These are phyloP conservation scores for Neoscelio sp. DNA, from an alignment of 2,888 invertebrate genomes.

Conservation along the genomic window DNA sequence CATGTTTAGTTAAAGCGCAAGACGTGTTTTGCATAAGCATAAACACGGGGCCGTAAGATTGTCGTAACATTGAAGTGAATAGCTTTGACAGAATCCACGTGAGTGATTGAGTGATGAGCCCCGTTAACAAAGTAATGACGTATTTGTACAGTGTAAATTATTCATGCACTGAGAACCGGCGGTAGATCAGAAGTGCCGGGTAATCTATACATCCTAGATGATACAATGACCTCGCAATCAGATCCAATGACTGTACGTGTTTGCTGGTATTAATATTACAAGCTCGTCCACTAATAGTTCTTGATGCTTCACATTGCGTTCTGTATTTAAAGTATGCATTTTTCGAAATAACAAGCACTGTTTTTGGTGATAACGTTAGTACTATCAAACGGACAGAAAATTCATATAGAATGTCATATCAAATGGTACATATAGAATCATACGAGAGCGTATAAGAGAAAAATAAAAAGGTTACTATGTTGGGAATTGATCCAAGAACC, in stretches of 20 bases:
- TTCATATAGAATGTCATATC: too few species aligned
- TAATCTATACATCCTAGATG: slow-evolving; percentile 52
- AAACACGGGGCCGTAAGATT: slow-evolving; percentile 4
- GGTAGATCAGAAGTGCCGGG: slow-evolving; percentile 49
- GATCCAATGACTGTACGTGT: slow-evolving; percentile 22
- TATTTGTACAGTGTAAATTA: slow-evolving; percentile 70
- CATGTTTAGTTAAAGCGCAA: slow-evolving; percentile 20
- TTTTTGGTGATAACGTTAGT: too few species aligned
- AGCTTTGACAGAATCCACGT: slow-evolving; percentile 51
- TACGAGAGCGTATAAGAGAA: too few species aligned
- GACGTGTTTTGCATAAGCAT: slow-evolving; percentile 30
- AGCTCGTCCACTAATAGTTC: slow-evolving; percentile 11
- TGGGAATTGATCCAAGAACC: too few species aligned
- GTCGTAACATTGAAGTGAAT: slow-evolving; percentile 30
- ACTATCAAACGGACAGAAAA: too few species aligned
- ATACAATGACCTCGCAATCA: slow-evolving; percentile 60
- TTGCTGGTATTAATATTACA: slow-evolving; percentile 25
- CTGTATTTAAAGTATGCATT: background rate
- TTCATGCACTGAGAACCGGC: slow-evolving; percentile 45
- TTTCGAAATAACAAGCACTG: too few species aligned
- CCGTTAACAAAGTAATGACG: slow-evolving; percentile 72
- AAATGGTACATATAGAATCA: too few species aligned
- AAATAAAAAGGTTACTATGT: too few species aligned
- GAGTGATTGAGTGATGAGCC: slow-evolving; percentile 69
- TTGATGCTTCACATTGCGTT: background rate